phyloP scores from a whole-genome alignment of 2,113 vertebrate species.

The Corythornis vintsioides region DNA sequence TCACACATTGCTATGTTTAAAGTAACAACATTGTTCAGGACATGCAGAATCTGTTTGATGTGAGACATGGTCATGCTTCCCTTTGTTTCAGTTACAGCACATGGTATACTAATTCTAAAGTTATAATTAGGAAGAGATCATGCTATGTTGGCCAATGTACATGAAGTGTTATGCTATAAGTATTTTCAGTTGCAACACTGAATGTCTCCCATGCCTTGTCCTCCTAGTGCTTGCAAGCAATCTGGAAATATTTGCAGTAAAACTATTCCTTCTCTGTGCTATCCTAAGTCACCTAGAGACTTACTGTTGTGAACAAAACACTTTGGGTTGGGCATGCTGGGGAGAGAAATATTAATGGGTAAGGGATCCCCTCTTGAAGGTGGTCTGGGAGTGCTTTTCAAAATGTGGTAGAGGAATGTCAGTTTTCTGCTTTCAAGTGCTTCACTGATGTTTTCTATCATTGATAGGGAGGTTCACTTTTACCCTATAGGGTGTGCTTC shows the following conservation, averaged over 20 bases:
- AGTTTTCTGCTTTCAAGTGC: background rate
- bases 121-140: background rate
- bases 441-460: constrained; percentile 23
- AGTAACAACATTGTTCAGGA: background rate
- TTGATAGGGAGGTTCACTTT: constrained; percentile 2
- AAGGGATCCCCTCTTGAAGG: background rate
- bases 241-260: background rate
- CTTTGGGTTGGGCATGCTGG: background rate
- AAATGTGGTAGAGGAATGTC: background rate
- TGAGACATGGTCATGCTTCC: background rate
- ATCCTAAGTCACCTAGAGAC: background rate
- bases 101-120: background rate
- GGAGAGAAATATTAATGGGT: background rate
- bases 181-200: background rate
- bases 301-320: background rate
- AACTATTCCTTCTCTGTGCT: background rate
- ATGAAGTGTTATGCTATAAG: background rate
- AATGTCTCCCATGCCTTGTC: background rate
- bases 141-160: background rate
- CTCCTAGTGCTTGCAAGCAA: background rate
- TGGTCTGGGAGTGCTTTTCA: background rate
- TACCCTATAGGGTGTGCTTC: background rate
- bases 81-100: background rate
- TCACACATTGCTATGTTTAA: background rate
- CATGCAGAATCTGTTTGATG: background rate